A percentile compares a stretch with the other conserved stretches of the same genome.
These are phyloP conservation scores for Calypte anna DNA, from an alignment of 2,113 vertebrate species.

Conservation along the genomic window DNA sequence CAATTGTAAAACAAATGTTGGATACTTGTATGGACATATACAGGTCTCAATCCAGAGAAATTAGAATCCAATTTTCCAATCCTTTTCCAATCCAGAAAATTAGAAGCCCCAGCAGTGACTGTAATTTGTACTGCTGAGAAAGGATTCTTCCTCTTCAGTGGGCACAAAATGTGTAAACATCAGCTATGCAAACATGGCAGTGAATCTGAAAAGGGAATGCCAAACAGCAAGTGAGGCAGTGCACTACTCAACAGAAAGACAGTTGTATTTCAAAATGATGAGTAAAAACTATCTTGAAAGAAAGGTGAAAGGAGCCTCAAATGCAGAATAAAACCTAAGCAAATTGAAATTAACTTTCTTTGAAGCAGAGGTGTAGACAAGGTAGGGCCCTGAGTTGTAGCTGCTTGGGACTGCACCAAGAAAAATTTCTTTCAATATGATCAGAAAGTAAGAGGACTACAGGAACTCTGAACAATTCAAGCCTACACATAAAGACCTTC, in stretches of 20 bases:
- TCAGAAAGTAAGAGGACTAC: not conserved
- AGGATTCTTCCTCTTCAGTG: not conserved
- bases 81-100: not conserved
- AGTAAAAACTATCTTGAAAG: not conserved
- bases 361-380: not conserved
- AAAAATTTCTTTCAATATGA: not conserved
- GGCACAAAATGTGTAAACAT: not conserved
- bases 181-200: not conserved
- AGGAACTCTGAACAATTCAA: not conserved
- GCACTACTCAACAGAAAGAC: not conserved
- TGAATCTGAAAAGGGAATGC: not conserved
- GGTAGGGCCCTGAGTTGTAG: not conserved
- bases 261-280: not conserved
- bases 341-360: not conserved
- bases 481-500: not conserved
- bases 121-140: not conserved
- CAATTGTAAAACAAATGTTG: not conserved
- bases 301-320: not conserved
- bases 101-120: not conserved
- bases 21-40: not conserved
- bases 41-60: not conserved
- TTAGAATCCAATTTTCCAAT: too few species aligned
- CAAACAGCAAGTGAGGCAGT: not conserved
- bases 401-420: not conserved
- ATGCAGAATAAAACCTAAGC: not conserved